These are phyloP conservation scores for Eleutherodactylus coqui DNA, from an alignment of 2,797 vertebrate species.

Conservation along the genomic window DNA sequence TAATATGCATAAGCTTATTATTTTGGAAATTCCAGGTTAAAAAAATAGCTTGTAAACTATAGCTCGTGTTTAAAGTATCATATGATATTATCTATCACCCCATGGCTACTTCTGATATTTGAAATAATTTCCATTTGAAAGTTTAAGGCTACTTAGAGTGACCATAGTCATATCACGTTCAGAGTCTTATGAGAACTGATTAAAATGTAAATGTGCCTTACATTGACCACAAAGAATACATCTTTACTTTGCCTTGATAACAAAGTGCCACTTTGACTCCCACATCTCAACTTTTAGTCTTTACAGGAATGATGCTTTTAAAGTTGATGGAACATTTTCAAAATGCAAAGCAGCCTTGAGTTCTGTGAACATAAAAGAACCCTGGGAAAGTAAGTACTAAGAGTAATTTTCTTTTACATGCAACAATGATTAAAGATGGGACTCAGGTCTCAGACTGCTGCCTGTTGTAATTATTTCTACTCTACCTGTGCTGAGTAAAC, in stretches of 20 bases:
- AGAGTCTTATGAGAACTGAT: slow-evolving; percentile 50
- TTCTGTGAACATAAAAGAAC: slow-evolving; percentile 50
- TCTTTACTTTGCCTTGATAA: slow-evolving; percentile 36
- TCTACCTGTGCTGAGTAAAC: slow-evolving; percentile 54
- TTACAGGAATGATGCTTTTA: slow-evolving; percentile 60
- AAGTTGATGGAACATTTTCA: slow-evolving; percentile 57
- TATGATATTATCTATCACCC: slow-evolving; percentile 1
- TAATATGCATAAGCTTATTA: background rate
- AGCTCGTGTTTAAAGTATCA: slow-evolving; percentile 16
- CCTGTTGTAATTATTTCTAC: slow-evolving; percentile 59
- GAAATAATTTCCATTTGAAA: slow-evolving; percentile 8
- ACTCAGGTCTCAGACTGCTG: slow-evolving; percentile 54
- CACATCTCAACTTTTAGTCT: slow-evolving; percentile 49
- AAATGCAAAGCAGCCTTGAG: slow-evolving; percentile 59
- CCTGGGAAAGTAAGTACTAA: slow-evolving; percentile 58
- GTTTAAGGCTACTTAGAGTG: slow-evolving; percentile 20
- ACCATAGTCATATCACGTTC: slow-evolving; percentile 38
- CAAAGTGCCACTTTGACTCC: slow-evolving; percentile 46
- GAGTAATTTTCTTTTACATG: slow-evolving; percentile 60
- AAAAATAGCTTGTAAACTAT: background rate
- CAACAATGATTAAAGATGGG: slow-evolving; percentile 58
- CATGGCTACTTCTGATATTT: background rate
- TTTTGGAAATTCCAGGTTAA: background rate
- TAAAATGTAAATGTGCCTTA: slow-evolving; percentile 56
- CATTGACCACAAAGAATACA: slow-evolving; percentile 42